Base-by-base conservation (phyloP, 2,888 invertebrate species). In the Morpho helenor region DNA sequence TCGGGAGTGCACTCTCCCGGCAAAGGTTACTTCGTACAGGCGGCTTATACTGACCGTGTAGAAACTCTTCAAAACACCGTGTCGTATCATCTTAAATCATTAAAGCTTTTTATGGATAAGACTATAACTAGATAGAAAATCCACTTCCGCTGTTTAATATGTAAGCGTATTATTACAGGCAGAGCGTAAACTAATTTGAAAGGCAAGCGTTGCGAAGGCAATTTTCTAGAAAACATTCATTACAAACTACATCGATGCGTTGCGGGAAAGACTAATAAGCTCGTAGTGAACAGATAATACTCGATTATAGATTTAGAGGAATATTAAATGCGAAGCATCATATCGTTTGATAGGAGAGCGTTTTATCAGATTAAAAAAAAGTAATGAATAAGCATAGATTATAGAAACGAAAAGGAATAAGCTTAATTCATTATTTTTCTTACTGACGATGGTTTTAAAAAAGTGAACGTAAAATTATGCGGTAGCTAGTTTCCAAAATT, bases 291-390 rank as follows among this genome's bases (percentile, higher is more conserved):
- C 64, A 58, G 62, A 66, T 62, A 59, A 56, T 55, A 59, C 50
- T 58, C 56, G 65, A 66, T 66, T 66, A 66, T 68, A 66, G 66
- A 65, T 65, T 65, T 64, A 64, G 66, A 68, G 62, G 63, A 61
- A 52, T 46, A 61, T 64, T 67, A 67, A 70, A 66, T 64, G 61
- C 62, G 51, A 59, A 49, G 52, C 54, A 51, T 59, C 57, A 52
- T 61, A 64, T 63, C 60, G 49, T 39, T 49, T 63, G 66, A 64
- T 66, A 62, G 43, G 39, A 22, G 48, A 10, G 31, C 48, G 5
- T 46, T 22, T 7, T 22, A 16, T 2, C 8, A 46, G 8, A 9
- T 22, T 5, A 46, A 16, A 1, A 46, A 8, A 16, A 46, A n/a
- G n/a, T n/a, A n/a, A n/a, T n/a, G n/a, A n/a, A n/a, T n/a, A n/a